Conservation (phyloP, 1,140 invertebrate species). For the Drosophila yakuba region DNA sequence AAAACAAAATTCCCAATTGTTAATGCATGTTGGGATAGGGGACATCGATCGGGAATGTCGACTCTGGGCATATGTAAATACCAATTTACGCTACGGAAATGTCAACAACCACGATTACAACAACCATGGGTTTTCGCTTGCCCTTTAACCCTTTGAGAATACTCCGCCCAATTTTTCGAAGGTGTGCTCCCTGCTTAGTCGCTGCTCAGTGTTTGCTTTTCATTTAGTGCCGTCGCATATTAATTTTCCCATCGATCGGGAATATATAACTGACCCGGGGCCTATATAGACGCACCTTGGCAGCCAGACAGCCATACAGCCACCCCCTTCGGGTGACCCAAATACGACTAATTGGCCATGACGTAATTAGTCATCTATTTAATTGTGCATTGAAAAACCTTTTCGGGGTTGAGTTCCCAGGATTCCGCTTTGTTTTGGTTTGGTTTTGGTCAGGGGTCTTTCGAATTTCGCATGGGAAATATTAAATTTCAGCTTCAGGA, state of each 20-base stretch:
- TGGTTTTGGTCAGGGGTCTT: slow-evolving; percentile 32
- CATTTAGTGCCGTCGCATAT: slow-evolving; percentile 48
- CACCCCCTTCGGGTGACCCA: slow-evolving; percentile 50
- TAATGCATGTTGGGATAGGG: slow-evolving; percentile 60
- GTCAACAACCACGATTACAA: slow-evolving; percentile 77
- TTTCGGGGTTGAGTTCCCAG: slow-evolving; percentile 49
- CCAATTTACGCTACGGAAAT: slow-evolving; percentile 77
- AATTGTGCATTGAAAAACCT: slow-evolving; percentile 53
- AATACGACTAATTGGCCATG: slow-evolving; percentile 74
- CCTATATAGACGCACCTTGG: slow-evolving; percentile 42
- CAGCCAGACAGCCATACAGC: slow-evolving; percentile 12
- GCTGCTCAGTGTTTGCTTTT: slow-evolving; percentile 53
- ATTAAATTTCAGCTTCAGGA: slow-evolving; percentile 19
- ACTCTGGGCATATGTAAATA: slow-evolving; percentile 76
- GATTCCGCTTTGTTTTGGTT: slow-evolving; percentile 37
- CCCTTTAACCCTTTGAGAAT: slow-evolving; percentile 56
- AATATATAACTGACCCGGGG: slow-evolving; percentile 37
- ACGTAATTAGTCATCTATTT: slow-evolving; percentile 78
- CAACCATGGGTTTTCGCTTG: slow-evolving; percentile 19
- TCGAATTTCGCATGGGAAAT: slow-evolving; percentile 47
- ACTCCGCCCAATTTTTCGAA: slow-evolving; percentile 19
- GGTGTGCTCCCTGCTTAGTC: slow-evolving; percentile 38
- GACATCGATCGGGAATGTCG: slow-evolving; percentile 53
- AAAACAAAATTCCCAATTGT: slow-evolving; percentile 64
- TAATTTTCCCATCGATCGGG: slow-evolving; percentile 72